Evolutionary conservation across 2,888 invertebrate genomes (phyloP).

Genomic region (Troides aeacus): DNA sequence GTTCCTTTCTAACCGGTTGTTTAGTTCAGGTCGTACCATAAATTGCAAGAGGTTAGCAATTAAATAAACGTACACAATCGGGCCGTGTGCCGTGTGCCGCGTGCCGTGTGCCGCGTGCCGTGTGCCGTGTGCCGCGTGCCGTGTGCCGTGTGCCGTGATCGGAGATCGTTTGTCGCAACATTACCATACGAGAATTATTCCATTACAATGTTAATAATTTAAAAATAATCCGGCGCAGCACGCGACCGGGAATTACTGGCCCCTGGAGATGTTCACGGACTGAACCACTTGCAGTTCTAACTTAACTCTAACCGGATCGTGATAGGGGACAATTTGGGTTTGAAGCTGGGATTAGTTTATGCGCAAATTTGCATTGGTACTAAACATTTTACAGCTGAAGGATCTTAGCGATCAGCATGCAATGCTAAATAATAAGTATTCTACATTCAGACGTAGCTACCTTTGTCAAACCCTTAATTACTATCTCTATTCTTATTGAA

Average conservation of each 20-base stretch:
- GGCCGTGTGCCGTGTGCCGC: conserved; percentile 58
- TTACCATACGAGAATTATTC: conserved; percentile 76
- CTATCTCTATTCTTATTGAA: too few species aligned
- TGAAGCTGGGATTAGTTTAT: neutral
- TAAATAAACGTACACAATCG: conserved; percentile 31
- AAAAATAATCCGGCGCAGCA: conserved; percentile 72
- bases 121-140: too few species aligned
- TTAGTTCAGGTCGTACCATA: too few species aligned
- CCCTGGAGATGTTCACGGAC: conserved; percentile 58
- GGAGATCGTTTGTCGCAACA: conserved; percentile 60
- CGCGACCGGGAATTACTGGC: conserved; percentile 68
- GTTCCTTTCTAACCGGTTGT: too few species aligned
- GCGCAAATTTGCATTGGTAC: conserved; percentile 47
- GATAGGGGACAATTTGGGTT: conserved; percentile 36
- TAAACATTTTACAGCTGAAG: conserved; percentile 56
- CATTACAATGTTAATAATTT: conserved; percentile 76
- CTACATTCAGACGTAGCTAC: conserved; percentile 15
- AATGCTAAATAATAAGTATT: conserved; percentile 30
- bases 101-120: too few species aligned
- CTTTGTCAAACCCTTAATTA: neutral
- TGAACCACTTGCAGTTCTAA: neutral
- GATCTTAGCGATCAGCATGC: conserved; percentile 31
- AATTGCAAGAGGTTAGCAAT: conserved; percentile 35
- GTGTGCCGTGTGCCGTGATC: conserved; percentile 54
- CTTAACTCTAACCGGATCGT: neutral